A percentile compares a stretch with the other conserved stretches of the same genome.
Conservation (phyloP, 2,888 invertebrate genomes). For the Syrphus vitripennis region DNA sequence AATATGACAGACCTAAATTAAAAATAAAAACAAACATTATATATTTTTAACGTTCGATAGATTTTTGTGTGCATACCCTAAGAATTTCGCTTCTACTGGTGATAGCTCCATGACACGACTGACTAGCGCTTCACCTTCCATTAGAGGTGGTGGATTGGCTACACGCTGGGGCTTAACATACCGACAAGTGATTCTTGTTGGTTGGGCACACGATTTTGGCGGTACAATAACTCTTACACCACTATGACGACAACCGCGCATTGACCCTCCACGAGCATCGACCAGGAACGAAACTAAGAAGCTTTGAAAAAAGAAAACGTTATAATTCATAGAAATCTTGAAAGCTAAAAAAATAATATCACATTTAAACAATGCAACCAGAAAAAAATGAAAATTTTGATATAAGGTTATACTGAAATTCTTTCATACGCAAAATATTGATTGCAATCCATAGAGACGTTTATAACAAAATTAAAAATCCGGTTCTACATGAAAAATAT, state of each 20-base stretch:
- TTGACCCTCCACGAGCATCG: slow-evolving; percentile 99
- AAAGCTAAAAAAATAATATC: too few species aligned
- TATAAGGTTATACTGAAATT: too few species aligned
- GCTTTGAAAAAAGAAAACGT: slow-evolving; percentile 81
- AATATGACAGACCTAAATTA: slow-evolving; percentile 91
- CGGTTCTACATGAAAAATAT: too few species aligned
- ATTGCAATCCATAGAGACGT: too few species aligned
- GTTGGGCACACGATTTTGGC: slow-evolving; percentile 96
- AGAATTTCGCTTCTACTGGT: slow-evolving; percentile 96
- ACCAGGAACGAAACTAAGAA: slow-evolving; percentile 99
- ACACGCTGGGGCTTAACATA: slow-evolving; percentile 87
- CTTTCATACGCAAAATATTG: too few species aligned
- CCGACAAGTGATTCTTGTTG: slow-evolving; percentile 97
- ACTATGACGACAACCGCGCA: slow-evolving; percentile 98
- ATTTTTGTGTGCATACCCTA: slow-evolving; percentile 87
- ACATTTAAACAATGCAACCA: too few species aligned
- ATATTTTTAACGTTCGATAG: background rate
- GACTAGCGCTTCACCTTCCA: slow-evolving; percentile 99
- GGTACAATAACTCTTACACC: slow-evolving; percentile 98
- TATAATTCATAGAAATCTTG: background rate
- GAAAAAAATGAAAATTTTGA: too few species aligned
- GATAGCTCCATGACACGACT: slow-evolving; percentile 97
- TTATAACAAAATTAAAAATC: too few species aligned
- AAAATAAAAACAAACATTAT: background rate
- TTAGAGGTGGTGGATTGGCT: slow-evolving; percentile 95